phyloP scores from a whole-genome alignment of 1,140 invertebrate species.

The Magallana gigas region DNA sequence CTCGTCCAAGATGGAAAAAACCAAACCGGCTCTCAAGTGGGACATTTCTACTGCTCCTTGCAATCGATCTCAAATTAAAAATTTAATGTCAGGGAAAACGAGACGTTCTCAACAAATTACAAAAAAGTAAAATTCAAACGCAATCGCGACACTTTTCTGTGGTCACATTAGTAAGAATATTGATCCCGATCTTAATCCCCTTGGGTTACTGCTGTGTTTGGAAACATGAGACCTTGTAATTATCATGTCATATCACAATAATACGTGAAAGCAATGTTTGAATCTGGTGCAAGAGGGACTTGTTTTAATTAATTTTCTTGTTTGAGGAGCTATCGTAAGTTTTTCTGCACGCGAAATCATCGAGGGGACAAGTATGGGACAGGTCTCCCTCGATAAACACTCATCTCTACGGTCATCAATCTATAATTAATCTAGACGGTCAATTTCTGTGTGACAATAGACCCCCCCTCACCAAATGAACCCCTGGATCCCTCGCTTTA shows the following conservation, averaged over 20 bases:
- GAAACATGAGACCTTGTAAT: slow-evolving; percentile 12
- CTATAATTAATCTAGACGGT: slow-evolving; percentile 23
- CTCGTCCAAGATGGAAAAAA: slow-evolving; percentile 4
- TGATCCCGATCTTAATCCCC: slow-evolving; percentile 14
- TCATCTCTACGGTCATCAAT: background rate
- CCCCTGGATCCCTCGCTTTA: slow-evolving; percentile 21
- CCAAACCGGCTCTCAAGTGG: slow-evolving; percentile 10
- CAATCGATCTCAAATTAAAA: slow-evolving; percentile 16
- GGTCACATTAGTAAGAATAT: slow-evolving; percentile 19
- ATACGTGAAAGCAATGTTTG: slow-evolving; percentile 17
- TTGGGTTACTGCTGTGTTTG: background rate
- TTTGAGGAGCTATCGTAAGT: slow-evolving; percentile 12
- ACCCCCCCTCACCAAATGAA: background rate
- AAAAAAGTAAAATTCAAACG: background rate
- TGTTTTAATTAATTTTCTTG: slow-evolving; percentile 30
- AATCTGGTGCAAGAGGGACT: background rate
- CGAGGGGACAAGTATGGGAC: background rate
- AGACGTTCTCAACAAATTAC: background rate
- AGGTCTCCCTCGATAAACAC: background rate
- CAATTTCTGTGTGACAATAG: slow-evolving; percentile 27
- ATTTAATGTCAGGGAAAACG: background rate
- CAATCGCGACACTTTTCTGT: slow-evolving; percentile 7
- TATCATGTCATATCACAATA: slow-evolving; percentile 9
- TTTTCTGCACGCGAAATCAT: background rate
- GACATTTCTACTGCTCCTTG: slow-evolving; percentile 23